Evolutionary conservation across 1,140 invertebrate species (phyloP).

Genomic region (Drosophila sproati): DNA sequence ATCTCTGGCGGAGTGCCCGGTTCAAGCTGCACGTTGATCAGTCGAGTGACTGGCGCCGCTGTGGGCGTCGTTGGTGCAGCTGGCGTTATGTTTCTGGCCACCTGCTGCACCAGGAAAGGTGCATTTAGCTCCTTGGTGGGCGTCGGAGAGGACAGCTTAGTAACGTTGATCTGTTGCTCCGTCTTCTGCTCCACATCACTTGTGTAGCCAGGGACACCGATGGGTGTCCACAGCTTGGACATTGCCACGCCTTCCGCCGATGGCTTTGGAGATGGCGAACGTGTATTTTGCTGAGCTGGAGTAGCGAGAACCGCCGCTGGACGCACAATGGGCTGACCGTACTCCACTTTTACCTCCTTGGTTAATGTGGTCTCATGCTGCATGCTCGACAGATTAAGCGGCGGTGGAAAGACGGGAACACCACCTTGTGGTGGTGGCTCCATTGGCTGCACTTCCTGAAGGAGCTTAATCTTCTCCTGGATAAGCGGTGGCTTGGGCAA

Average conservation of each 20-base stretch:
- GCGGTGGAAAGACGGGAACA: conserved; percentile 84
- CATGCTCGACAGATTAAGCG: conserved; percentile 56
- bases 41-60: conserved; percentile 42
- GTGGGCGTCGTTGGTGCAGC: conserved; percentile 75
- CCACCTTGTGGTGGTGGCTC: conserved; percentile 88
- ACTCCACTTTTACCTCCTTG: conserved; percentile 77
- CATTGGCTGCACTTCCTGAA: conserved; percentile 87
- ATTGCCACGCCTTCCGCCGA: conserved; percentile 87
- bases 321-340: conserved; percentile 77
- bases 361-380: conserved; percentile 66
- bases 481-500: conserved; percentile 85
- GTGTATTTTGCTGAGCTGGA: conserved; percentile 65
- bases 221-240: conserved; percentile 87
- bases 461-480: conserved; percentile 87
- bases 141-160: conserved; percentile 72
- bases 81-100: conserved; percentile 84
- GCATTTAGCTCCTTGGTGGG: conserved; percentile 85
- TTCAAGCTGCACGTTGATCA: conserved; percentile 85
- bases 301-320: conserved; percentile 79
- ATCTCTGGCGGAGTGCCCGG: conserved; percentile 89
- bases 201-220: conserved; percentile 53
- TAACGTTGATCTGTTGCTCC: conserved; percentile 64
- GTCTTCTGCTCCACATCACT: conserved; percentile 64
- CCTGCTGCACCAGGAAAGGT: conserved; percentile 85
- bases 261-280: conserved; percentile 85